Evolutionary conservation across 2,888 invertebrate species (phyloP).

Genomic region (Lordiphosa fenestrarum): DNA sequence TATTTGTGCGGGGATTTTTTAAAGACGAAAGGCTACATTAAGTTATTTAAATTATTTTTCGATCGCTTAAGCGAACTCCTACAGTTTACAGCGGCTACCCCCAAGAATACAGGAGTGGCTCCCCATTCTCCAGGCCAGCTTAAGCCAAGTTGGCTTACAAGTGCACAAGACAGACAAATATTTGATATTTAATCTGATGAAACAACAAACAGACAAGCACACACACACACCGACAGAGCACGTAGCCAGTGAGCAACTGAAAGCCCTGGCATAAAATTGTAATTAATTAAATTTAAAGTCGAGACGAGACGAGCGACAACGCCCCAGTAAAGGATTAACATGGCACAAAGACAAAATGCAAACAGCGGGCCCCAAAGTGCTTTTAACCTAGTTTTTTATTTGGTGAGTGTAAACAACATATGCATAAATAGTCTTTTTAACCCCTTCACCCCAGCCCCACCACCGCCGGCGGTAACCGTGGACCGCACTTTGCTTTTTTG

Average conservation of each 20-base stretch:
- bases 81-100: conserved; percentile 38
- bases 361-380: conserved; percentile 65
- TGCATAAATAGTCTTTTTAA: conserved; percentile 67
- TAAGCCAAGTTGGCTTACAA: conserved; percentile 53
- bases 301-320: conserved; percentile 14
- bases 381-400: conserved; percentile 66
- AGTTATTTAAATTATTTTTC: no score
- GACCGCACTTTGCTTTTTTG: conserved; percentile 57
- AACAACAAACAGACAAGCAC: conserved; percentile 39
- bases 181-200: conserved; percentile 70
- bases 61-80: conserved; percentile 25
- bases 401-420: conserved; percentile 46
- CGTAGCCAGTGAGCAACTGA: conserved; percentile 40
- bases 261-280: conserved; percentile 62
- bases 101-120: conserved; percentile 20
- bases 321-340: conserved; percentile 52
- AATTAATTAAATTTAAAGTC: conserved; percentile 73
- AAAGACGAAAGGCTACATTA: no score
- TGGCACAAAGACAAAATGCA: conserved; percentile 62
- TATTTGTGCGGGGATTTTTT: no score
- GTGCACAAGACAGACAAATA: conserved; percentile 61
- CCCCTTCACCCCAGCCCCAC: neutral
- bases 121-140: conserved; percentile 4
- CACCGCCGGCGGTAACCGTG: conserved; percentile 22
- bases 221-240: neutral